phyloP scores from a whole-genome alignment of 2,888 invertebrate species.

The Netelia fuscicornis region DNA sequence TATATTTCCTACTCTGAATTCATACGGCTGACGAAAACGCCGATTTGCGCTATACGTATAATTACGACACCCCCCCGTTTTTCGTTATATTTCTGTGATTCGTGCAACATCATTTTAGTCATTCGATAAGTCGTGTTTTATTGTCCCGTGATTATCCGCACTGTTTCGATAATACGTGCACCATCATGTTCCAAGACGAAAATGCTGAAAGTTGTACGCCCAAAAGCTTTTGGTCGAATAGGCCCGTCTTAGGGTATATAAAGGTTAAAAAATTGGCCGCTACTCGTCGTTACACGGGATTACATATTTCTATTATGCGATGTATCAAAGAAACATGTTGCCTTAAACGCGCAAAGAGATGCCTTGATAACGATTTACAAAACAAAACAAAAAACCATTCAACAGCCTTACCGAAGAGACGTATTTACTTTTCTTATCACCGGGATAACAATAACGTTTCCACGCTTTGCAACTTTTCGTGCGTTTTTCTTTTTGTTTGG shows the following conservation, averaged over 20 bases:
- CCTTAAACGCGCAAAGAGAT: conserved; percentile 67
- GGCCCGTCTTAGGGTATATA: conserved; percentile 17
- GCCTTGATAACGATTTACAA: conserved; percentile 58
- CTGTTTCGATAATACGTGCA: conserved; percentile 50
- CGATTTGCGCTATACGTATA: conserved; percentile 34
- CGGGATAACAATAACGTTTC: conserved; percentile 13
- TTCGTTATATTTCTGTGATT: conserved; percentile 66
- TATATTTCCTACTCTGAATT: conserved; percentile 22
- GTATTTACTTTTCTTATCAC: conserved; percentile 45
- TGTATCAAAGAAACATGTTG: conserved; percentile 45
- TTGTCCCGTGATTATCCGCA: conserved; percentile 62
- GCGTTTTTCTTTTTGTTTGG: conserved; percentile 44
- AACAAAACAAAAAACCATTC: conserved; percentile 39
- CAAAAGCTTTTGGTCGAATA: conserved; percentile 18
- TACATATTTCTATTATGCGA: conserved; percentile 43
- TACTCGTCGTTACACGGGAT: neutral
- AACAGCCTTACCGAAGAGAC: conserved; percentile 2
- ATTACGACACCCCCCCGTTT: neutral
- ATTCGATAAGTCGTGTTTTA: conserved; percentile 57
- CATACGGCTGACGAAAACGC: neutral
- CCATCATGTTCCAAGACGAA: conserved; percentile 44
- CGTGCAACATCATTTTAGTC: conserved; percentile 63
- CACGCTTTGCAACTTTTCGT: conserved; percentile 60
- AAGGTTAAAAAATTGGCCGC: neutral
- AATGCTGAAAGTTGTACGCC: conserved; percentile 4